A percentile compares a stretch with the other conserved stretches of the same genome.
Evolutionary conservation across 2,113 vertebrate genomes (phyloP).

Genomic region (Calyptomena viridis): DNA sequence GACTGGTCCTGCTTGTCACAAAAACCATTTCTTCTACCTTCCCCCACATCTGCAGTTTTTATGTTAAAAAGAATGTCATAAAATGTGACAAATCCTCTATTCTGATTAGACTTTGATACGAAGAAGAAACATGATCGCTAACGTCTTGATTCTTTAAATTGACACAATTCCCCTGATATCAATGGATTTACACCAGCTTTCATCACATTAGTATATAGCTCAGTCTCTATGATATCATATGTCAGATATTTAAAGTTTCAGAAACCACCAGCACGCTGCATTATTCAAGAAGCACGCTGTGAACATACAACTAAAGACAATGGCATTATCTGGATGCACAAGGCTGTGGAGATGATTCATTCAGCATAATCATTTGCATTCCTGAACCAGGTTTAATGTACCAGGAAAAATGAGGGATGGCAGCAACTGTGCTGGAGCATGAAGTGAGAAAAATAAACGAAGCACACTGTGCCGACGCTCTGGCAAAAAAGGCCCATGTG

Average conservation of each 20-base stretch:
- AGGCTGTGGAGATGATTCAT: background rate
- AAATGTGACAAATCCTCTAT: background rate
- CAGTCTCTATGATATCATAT: background rate
- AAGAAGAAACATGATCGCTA: background rate
- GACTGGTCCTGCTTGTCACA: background rate
- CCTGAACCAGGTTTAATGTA: background rate
- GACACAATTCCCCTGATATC: background rate
- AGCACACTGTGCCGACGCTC: background rate
- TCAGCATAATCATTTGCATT: background rate
- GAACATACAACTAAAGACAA: background rate
- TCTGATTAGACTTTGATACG: background rate
- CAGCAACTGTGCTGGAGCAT: background rate
- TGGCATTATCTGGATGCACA: background rate
- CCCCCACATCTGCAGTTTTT: background rate
- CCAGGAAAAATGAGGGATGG: slow-evolving; percentile 7
- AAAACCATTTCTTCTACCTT: background rate
- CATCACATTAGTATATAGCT: background rate
- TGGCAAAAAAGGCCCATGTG: background rate
- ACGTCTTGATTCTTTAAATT: background rate
- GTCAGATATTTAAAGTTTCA: background rate
- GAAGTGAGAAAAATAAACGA: background rate
- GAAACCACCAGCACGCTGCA: background rate
- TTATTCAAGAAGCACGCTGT: background rate
- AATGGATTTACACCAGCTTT: background rate
- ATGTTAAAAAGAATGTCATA: background rate